Percentiles rank a stretch among this genome's conserved stretches.
phyloP scores from a whole-genome alignment of 1,140 invertebrate species.

The Bombus soroeensis region DNA sequence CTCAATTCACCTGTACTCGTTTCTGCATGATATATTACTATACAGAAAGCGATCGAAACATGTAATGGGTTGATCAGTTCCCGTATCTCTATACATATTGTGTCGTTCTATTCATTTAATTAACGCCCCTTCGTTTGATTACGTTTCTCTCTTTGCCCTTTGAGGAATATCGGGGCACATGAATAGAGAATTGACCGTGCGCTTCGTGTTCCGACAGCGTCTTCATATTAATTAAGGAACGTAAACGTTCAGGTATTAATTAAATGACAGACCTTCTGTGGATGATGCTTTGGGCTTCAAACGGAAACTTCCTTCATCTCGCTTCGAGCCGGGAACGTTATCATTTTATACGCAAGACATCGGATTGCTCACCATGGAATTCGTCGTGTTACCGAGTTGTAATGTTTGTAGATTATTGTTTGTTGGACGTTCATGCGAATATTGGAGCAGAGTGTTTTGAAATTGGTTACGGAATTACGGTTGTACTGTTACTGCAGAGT shows the following conservation, averaged over 20 bases:
- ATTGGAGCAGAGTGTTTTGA: not conserved
- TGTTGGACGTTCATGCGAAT: not conserved
- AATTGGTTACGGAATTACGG: not conserved
- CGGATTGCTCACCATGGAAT: not conserved
- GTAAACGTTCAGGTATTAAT: constrained; percentile 31
- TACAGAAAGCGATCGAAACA: not conserved
- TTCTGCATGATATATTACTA: not conserved
- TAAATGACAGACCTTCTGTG: constrained; percentile 17
- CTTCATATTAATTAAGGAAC: constrained; percentile 31
- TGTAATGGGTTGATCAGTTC: not conserved
- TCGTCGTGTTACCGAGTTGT: not conserved
- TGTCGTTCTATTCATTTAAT: constrained; percentile 9
- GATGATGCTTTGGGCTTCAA: not conserved
- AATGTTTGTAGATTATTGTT: not conserved
- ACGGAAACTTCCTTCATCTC: not conserved
- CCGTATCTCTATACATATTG: not conserved
- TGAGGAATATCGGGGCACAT: not conserved
- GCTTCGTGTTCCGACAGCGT: too few species aligned
- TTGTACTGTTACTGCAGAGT: not conserved
- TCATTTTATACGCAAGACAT: not conserved
- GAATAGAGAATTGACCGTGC: constrained; percentile 26
- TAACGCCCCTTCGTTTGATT: not conserved
- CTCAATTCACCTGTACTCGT: not conserved
- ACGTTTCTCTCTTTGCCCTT: not conserved
- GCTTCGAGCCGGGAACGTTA: not conserved